Evolutionary conservation across 2,888 invertebrate species (phyloP), one percentile per base, ranked within the genome.

Genomic region (Incurvaria masculella): DNA sequence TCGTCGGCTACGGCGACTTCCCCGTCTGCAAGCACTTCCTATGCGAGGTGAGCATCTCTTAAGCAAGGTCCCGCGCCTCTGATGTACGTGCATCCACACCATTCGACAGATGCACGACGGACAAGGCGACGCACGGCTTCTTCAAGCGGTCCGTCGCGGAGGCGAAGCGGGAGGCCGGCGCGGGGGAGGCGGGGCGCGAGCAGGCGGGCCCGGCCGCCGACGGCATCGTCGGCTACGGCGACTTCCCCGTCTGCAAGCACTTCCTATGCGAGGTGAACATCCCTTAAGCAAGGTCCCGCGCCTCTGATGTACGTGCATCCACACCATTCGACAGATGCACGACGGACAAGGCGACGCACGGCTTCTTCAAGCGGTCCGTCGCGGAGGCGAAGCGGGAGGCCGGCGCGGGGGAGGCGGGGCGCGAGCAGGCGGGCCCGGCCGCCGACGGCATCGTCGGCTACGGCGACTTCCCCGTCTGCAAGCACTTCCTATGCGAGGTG

Each of bases 401-500:
- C 0, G 56, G 54, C 1, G 52, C 26, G 5, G 4, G 2, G 23
- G 20, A 55, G 0, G 45, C 56, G 1, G 47, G 56, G 46, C 46
- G 54, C 2, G 55, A 57, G 2, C 55, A 58, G 2, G 58, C 61
- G 0, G 66, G 62, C 0, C 62, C 66, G 0, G 60, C 66, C 0
- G 64, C 65, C 21, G 61, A 65, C 2, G 66, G 68, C 1, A 70
- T 74, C 4, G 61, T 72, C 2, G 73, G 74, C 1, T 74, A 76
- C 38, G 76, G 76, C 0, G 73, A 72, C 41, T 80, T 79, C 46
- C 79, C 80, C 0, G 79, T 80, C 1, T 78, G 73, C 40, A 79
- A 79, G 51, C 78, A 79, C 50, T 80, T 79, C 52, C 49, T 79
- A n/a, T 80, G 80, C 51, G 76, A 78, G 70, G 79, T 75, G 21